Evolutionary conservation across 2,888 invertebrate genomes (phyloP).

Genomic region (Rutpela maculata): DNA sequence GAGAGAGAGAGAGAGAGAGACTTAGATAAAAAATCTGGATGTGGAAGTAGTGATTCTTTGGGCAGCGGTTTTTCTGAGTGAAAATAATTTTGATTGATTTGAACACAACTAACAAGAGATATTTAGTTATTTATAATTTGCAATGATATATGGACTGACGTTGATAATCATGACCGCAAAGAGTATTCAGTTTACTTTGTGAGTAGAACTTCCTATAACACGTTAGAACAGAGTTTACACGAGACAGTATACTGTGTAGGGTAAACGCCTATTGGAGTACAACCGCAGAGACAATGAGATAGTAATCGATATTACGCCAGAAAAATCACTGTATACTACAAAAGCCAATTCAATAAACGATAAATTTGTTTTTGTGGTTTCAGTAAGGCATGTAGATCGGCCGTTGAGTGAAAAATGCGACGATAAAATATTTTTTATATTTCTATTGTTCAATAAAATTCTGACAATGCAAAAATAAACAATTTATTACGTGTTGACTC

Average conservation of each 20-base stretch:
- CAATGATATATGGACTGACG: background rate
- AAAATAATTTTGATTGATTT: too few species aligned
- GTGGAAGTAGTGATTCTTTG: too few species aligned
- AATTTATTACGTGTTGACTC: constrained; percentile 11
- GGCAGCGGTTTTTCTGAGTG: too few species aligned
- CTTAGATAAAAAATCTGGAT: too few species aligned
- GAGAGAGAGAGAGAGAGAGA: too few species aligned
- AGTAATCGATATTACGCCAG: constrained; percentile 19
- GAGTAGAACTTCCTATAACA: background rate
- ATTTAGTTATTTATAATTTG: too few species aligned
- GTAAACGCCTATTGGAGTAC: constrained; percentile 18
- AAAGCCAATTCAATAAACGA: constrained; percentile 35
- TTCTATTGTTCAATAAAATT: constrained; percentile 19
- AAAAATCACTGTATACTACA: constrained; percentile 29
- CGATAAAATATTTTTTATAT: constrained; percentile 17
- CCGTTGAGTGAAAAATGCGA: constrained; percentile 7
- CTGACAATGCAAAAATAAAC: background rate
- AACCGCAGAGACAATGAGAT: constrained; percentile 20
- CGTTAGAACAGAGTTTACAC: background rate
- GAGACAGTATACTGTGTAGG: background rate
- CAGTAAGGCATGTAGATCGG: constrained; percentile 3
- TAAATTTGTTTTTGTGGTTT: constrained; percentile 34
- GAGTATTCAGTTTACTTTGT: background rate
- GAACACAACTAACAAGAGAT: too few species aligned
- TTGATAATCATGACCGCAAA: background rate